A percentile compares a stretch with the other conserved stretches of the same genome.
These are phyloP conservation scores for Eupristina koningsbergeri DNA, from an alignment of 1,140 invertebrate genomes.

Conservation along the genomic window DNA sequence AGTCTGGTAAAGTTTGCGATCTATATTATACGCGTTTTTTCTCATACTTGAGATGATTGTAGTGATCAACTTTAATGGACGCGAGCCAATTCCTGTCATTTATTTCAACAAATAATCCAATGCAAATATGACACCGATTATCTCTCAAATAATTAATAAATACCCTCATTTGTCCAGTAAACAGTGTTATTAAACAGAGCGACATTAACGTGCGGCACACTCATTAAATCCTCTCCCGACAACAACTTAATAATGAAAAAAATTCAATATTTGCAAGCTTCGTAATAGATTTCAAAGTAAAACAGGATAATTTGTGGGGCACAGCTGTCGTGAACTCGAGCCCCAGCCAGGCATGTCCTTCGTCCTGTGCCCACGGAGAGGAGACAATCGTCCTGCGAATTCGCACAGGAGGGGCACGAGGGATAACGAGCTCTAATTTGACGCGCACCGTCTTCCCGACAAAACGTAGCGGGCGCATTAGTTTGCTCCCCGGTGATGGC, in stretches of 20 bases:
- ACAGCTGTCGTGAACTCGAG: background rate
- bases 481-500: background rate
- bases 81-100: too few relatives aligned
- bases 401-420: background rate
- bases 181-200: too few relatives aligned
- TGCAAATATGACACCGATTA: background rate
- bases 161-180: too few relatives aligned
- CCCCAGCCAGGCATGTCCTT: background rate
- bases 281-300: too few relatives aligned
- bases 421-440: constrained; percentile 35
- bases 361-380: too few relatives aligned
- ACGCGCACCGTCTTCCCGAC: background rate
- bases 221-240: too few relatives aligned
- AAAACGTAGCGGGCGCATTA: background rate
- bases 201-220: too few relatives aligned
- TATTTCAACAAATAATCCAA: background rate
- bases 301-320: background rate
- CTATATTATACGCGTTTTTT: background rate
- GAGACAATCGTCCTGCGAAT: background rate
- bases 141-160: too few relatives aligned
- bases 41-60: background rate
- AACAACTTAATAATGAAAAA: too few relatives aligned
- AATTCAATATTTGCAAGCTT: too few relatives aligned
- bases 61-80: background rate
- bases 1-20: background rate